Conservation (phyloP, 2,113 vertebrate genomes). For the Herpailurus yagouaroundi region DNA sequence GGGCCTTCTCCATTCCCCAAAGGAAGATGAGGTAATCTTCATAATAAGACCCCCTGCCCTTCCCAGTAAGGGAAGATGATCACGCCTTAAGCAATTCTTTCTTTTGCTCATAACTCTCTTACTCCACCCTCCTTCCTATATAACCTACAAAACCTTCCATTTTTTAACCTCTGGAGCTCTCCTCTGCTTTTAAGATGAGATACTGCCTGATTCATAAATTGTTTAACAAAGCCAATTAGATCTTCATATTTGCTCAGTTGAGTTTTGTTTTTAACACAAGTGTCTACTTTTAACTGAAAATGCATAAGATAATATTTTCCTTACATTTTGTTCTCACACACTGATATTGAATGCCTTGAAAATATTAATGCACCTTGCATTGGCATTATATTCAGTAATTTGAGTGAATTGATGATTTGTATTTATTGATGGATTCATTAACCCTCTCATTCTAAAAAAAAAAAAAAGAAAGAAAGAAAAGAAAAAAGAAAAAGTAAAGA, state of each 20-base stretch:
- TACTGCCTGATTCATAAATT: neutral
- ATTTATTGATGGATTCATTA: neutral
- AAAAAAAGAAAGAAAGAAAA: neutral
- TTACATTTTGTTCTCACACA: neutral
- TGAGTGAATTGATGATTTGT: neutral
- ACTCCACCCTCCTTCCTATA: neutral
- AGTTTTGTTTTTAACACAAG: neutral
- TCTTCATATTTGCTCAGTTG: neutral
- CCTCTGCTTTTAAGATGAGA: neutral
- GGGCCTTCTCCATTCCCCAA: neutral
- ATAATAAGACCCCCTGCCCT: neutral
- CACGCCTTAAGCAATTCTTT: neutral
- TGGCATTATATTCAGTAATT: neutral
- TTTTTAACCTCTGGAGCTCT: neutral
- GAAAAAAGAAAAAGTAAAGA: neutral
- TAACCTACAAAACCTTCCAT: neutral
- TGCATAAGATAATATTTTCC: neutral
- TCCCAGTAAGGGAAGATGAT: neutral
- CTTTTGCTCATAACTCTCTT: neutral
- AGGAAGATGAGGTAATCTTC: neutral
- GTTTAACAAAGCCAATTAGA: neutral
- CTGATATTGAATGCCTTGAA: neutral
- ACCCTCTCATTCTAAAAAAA: neutral
- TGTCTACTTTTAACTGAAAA: conserved; percentile 19
- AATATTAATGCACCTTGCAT: neutral